Percentiles rank a stretch among this genome's conserved stretches.
Evolutionary conservation across 1,140 invertebrate genomes (phyloP).

Genomic region (Drosophila arizonae): DNA sequence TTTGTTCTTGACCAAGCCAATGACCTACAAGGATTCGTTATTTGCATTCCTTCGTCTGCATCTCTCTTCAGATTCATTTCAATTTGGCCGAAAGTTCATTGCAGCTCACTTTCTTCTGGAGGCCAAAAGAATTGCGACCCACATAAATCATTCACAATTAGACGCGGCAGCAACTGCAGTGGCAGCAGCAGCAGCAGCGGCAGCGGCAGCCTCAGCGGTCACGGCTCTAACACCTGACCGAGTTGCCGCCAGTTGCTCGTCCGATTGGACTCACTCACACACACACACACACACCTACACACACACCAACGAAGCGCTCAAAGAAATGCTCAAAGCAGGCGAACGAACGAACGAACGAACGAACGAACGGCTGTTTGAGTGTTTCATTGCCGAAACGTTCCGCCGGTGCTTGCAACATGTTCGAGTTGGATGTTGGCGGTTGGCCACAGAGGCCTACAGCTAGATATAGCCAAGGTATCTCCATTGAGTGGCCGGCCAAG

Average conservation of each 20-base stretch:
- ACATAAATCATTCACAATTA: constrained; percentile 81
- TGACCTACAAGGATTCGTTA: constrained; percentile 51
- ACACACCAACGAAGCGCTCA: no score
- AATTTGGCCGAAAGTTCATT: constrained; percentile 44
- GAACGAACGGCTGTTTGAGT: constrained; percentile 8
- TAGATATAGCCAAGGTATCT: constrained; percentile 12
- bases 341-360: no score
- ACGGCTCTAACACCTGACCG: constrained; percentile 50
- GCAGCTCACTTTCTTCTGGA: constrained; percentile 57
- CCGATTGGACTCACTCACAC: constrained; percentile 8
- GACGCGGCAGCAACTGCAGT: constrained; percentile 65
- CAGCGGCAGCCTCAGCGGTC: constrained; percentile 27
- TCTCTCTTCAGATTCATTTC: constrained; percentile 53
- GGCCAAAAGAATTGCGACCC: constrained; percentile 51
- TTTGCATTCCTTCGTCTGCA: constrained; percentile 3
- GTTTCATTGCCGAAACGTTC: constrained; percentile 26
- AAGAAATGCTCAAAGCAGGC: constrained; percentile 7
- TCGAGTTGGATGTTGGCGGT: constrained; percentile 20
- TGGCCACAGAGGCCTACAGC: neutral
- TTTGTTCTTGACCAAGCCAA: constrained; percentile 60
- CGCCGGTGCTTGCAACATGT: constrained; percentile 30
- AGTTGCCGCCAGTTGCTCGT: constrained; percentile 20
- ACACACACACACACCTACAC: neutral
- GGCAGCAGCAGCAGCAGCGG: constrained; percentile 42
- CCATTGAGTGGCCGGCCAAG: constrained; percentile 31